Percentiles rank a stretch among this genome's conserved stretches.
These are phyloP conservation scores for Morpho achilles DNA, from an alignment of 2,888 invertebrate genomes.

Conservation along the genomic window DNA sequence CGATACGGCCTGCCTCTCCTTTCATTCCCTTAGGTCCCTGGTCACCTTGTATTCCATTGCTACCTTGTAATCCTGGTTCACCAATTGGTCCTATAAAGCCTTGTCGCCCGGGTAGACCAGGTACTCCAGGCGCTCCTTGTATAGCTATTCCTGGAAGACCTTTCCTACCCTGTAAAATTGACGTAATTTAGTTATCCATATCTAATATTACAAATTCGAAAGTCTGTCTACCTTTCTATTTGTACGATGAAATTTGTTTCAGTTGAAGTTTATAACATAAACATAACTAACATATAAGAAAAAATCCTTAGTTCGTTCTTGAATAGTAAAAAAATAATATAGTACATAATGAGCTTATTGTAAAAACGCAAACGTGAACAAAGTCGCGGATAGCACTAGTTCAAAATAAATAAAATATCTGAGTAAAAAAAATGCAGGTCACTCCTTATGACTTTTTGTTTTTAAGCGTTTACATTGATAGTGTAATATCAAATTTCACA, in stretches of 20 bases:
- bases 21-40: slow-evolving; percentile 74
- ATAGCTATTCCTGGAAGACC: slow-evolving; percentile 51
- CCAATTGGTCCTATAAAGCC: slow-evolving; percentile 83
- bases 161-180: slow-evolving; percentile 55
- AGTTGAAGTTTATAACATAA: slow-evolving; percentile 21
- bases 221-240: no score
- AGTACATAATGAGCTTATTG: no score
- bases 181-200: no score
- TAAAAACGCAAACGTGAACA: no score
- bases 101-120: slow-evolving; percentile 86
- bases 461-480: no score
- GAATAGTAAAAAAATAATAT: no score
- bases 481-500: not conserved
- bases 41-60: slow-evolving; percentile 53
- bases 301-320: no score
- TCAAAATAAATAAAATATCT: not conserved
- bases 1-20: slow-evolving; percentile 74
- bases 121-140: slow-evolving; percentile 84
- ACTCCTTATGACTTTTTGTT: no score
- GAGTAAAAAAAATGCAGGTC: no score
- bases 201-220: no score
- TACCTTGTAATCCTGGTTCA: slow-evolving; percentile 66
- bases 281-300: slow-evolving; percentile 12
- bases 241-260: no score
- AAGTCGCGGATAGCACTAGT: not conserved